Evolutionary conservation across 2,797 vertebrate species (phyloP).

Genomic region (Aselliscus stoliczkanus): DNA sequence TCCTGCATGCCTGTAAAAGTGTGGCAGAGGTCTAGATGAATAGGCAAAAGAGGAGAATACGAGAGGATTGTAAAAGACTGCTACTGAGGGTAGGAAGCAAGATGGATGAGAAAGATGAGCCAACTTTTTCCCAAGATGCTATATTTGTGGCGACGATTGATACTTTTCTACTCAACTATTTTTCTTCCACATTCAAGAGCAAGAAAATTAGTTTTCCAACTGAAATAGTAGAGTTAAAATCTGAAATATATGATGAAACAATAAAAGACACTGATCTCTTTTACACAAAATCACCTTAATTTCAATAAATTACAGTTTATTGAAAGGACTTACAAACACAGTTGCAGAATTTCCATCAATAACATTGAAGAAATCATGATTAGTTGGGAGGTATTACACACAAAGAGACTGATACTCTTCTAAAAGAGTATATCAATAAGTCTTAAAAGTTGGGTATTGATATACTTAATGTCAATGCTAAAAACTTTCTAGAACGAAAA

Average conservation of each 20-base stretch:
- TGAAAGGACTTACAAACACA: slow-evolving; percentile 2
- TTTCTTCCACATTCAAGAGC: background rate
- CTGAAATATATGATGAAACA: background rate
- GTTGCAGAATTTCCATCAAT: background rate
- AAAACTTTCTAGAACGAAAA: background rate
- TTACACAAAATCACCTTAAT: slow-evolving; percentile 16
- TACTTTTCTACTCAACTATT: background rate
- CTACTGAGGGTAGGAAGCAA: background rate
- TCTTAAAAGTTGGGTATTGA: background rate
- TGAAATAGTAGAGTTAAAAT: slow-evolving; percentile 2
- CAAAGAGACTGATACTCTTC: background rate
- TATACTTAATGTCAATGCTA: background rate
- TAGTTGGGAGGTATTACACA: background rate
- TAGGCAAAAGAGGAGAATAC: background rate
- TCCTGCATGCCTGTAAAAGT: background rate
- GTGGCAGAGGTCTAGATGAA: background rate
- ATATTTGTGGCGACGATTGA: background rate
- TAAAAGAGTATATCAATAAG: background rate
- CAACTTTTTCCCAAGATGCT: background rate
- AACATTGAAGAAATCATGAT: background rate
- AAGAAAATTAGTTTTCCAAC: background rate
- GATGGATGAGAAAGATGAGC: too few species aligned
- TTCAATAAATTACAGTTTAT: slow-evolving; percentile 2
- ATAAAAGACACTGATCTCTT: background rate
- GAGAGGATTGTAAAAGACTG: background rate